A percentile compares a stretch with the other conserved stretches of the same genome.
These are phyloP conservation scores for Myathropa florea DNA, from an alignment of 2,888 invertebrate species.

Conservation along the genomic window DNA sequence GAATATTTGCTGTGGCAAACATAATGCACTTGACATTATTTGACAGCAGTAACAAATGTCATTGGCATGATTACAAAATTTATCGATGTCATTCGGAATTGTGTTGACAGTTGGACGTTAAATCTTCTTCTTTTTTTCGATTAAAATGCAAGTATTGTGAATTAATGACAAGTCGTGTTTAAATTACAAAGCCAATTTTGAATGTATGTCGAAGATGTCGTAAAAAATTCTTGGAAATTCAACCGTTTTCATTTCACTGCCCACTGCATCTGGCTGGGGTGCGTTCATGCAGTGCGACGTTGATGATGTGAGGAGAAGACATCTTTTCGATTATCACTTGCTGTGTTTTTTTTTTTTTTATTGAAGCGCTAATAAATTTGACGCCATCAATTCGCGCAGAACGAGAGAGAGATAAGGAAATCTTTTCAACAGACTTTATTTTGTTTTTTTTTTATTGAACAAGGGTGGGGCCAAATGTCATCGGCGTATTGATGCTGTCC, in stretches of 20 bases:
- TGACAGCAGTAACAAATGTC: not conserved
- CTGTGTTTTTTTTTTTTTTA: not conserved
- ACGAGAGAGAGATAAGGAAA: not conserved
- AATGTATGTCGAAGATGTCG: slow-evolving; percentile 16
- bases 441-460: not conserved
- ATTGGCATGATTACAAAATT: not conserved
- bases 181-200: slow-evolving; percentile 9
- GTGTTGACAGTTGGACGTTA: not conserved
- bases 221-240: slow-evolving; percentile 21
- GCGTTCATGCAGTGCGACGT: not conserved
- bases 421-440: not conserved
- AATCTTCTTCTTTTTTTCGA: not conserved
- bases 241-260: not conserved
- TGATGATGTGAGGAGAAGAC: not conserved
- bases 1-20: not conserved
- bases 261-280: not conserved
- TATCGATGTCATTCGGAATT: not conserved
- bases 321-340: slow-evolving; percentile 5
- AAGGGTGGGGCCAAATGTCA: slow-evolving; percentile 54
- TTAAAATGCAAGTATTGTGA: not conserved
- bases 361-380: slow-evolving; percentile 33
- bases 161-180: not conserved
- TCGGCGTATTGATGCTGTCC: slow-evolving; percentile 22
- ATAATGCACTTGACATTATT: not conserved
- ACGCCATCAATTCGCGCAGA: slow-evolving; percentile 18